Evolutionary conservation across 2,797 vertebrate genomes (phyloP).

Genomic region (Hydrocynus forskahlii): DNA sequence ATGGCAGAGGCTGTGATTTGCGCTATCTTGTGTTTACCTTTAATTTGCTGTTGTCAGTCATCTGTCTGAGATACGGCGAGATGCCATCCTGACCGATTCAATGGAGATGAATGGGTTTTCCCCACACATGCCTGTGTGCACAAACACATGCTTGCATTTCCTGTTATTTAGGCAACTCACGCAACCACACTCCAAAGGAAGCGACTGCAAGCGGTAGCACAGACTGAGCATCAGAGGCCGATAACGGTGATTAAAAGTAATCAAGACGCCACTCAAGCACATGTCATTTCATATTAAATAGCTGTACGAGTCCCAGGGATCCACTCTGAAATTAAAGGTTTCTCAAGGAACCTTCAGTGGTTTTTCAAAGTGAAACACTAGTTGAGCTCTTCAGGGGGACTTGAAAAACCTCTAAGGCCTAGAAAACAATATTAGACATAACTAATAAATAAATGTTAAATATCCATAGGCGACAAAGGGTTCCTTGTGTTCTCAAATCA

Average conservation of each 20-base stretch:
- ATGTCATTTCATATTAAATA: conserved; percentile 29
- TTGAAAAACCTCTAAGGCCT: background rate
- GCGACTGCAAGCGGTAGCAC: background rate
- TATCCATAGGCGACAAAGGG: too few species aligned
- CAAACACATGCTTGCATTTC: background rate
- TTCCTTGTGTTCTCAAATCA: too few species aligned
- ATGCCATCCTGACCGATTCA: conserved; percentile 39
- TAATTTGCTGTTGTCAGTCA: conserved; percentile 62
- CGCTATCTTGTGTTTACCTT: conserved; percentile 52
- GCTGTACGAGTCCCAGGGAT: conserved; percentile 20
- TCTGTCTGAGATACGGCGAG: conserved; percentile 37
- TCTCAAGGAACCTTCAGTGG: background rate
- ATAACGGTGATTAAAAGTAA: conserved; percentile 51
- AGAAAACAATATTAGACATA: background rate
- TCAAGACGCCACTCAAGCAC: conserved; percentile 24
- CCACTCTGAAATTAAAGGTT: conserved; percentile 14
- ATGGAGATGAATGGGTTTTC: conserved; percentile 39
- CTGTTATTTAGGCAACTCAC: conserved; percentile 25
- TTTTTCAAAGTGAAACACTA: background rate
- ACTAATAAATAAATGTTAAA: background rate
- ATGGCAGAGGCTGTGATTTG: conserved; percentile 33
- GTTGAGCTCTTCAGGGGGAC: background rate
- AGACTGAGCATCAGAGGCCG: conserved; percentile 34
- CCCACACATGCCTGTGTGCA: background rate
- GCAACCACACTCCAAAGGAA: conserved; percentile 5